Evolutionary conservation across 1,140 invertebrate species (phyloP), one percentile per base, ranked within the genome.

Genomic region (Aphelinus certus): DNA sequence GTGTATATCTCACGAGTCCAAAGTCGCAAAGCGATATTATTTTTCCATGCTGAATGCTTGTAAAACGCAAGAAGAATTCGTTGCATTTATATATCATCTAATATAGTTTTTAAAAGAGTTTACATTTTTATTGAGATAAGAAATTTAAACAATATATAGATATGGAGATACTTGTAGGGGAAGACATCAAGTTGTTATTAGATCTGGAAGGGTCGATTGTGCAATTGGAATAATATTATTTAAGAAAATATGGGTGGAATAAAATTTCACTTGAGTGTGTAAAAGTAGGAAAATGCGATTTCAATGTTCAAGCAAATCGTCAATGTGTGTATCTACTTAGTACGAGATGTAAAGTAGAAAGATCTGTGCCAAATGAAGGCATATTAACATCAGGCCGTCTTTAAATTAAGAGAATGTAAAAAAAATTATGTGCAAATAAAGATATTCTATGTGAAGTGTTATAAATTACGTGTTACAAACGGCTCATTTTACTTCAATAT

Each of bases 341-440:
- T 46, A 58, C 69, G 62, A 6, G 49, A 56, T 74, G 73, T 51
- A 62, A 71, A 65, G n/a, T 71, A 73, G 48, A 60, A 60, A 73
- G 80, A 78, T 56, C 67, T 73, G 79, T 79, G 79, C 78, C 80
- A 78, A 79, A 73, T 69, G 65, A 55, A 56, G 63, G 7, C 42
- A 65, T 7, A 5, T n/a, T 49, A 42, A 56, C 48, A 47, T 6
- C 10, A 3, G 43, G 3, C 43, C 47, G 26, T 69, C 58, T 56
- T 63, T 2, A 62, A 63, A 45, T 26, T 68, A 62, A 49, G 58
- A 69, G 55, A 73, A 66, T 73, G 66, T 68, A 69, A 68, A 61
- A 26, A 26, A 69, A 74, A 69, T 62, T 62, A 63, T 68, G n/a
- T 76, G 65, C 65, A 71, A 81, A 81, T 81, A 81, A 81, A 81